Evolutionary conservation across 2,113 vertebrate genomes (phyloP).

Genomic region (Thalassoma bifasciatum): DNA sequence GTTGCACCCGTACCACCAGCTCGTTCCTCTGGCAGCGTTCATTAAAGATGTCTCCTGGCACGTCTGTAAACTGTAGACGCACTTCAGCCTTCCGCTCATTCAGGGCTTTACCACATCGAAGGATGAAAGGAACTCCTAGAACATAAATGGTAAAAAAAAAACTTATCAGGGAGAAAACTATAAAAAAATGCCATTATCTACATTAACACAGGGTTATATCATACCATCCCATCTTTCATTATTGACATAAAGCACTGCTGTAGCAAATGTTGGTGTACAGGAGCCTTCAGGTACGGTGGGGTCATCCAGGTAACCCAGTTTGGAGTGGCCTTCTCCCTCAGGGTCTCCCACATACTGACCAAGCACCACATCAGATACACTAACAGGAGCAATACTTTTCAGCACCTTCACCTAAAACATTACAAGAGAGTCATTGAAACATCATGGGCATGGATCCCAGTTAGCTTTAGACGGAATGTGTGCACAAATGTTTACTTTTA

Average conservation of each 20-base stretch:
- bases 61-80: conserved; percentile 89
- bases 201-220: conserved; percentile 19
- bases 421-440: conserved; percentile 10
- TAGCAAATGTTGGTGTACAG: conserved; percentile 89
- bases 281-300: conserved; percentile 88
- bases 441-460: neutral
- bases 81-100: conserved; percentile 93
- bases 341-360: conserved; percentile 91
- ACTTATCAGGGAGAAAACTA: neutral
- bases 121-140: conserved; percentile 89
- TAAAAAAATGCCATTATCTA: neutral
- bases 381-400: conserved; percentile 86
- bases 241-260: conserved; percentile 86
- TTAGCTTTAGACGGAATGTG: neutral
- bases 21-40: conserved; percentile 89
- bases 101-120: conserved; percentile 93
- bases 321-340: conserved; percentile 82
- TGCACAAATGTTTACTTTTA: neutral
- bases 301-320: conserved; percentile 89
- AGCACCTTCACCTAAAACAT: conserved; percentile 89
- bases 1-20: conserved; percentile 90
- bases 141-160: neutral
- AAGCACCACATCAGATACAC: conserved; percentile 83
- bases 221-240: conserved; percentile 94
- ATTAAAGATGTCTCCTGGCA: conserved; percentile 88